These are phyloP conservation scores for Bos javanicus DNA, from an alignment of 2,113 vertebrate species.

Conservation along the genomic window DNA sequence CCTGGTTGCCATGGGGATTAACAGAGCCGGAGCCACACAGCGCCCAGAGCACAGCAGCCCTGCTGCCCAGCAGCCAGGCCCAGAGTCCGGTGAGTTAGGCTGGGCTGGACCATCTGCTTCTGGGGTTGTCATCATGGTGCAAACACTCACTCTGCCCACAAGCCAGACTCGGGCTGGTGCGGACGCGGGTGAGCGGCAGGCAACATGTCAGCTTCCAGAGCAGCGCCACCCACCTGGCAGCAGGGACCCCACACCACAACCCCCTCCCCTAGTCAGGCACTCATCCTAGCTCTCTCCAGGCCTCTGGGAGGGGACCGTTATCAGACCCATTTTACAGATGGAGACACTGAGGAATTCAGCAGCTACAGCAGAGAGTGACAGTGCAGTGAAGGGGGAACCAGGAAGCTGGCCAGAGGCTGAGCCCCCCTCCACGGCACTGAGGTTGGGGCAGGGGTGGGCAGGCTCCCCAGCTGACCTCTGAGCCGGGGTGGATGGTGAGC, in stretches of 20 bases:
- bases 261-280: fast-evolving
- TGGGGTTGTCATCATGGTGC: neutral
- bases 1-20: neutral
- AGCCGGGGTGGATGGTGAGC: neutral
- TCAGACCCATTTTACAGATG: neutral
- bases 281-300: neutral
- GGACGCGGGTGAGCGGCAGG: fast-evolving
- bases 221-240: fast-evolving
- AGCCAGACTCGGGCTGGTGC: neutral
- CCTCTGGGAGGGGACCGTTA: neutral
- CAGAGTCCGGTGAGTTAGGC: neutral
- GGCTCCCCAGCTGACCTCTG: neutral
- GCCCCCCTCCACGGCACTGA: neutral
- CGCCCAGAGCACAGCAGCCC: neutral
- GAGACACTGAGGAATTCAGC: neutral
- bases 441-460: neutral
- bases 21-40: neutral
- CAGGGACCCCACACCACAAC: neutral
- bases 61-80: neutral
- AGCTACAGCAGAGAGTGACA: neutral
- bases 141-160: neutral
- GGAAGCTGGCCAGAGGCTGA: neutral
- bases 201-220: no score
- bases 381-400: neutral
- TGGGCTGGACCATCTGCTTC: neutral